A percentile compares a stretch with the other conserved stretches of the same genome.
Evolutionary conservation across 2,888 invertebrate genomes (phyloP).

Genomic region (Salticus scenicus): DNA sequence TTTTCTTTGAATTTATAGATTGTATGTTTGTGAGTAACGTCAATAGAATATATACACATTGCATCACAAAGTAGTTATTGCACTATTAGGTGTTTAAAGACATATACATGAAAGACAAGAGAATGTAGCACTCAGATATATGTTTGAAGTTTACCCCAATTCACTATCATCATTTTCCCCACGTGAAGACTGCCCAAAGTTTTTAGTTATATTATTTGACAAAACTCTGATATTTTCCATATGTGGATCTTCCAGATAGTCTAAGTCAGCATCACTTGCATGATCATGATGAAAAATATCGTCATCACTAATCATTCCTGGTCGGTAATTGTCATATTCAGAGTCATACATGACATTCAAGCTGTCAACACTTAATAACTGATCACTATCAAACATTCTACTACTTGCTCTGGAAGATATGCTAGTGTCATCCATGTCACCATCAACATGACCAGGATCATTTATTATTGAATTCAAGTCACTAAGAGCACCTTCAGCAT

Average conservation of each 20-base stretch:
- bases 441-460: constrained; percentile 76
- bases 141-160: constrained; percentile 56
- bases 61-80: constrained; percentile 44
- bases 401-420: constrained; percentile 90
- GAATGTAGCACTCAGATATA: constrained; percentile 1
- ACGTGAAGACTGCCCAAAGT: constrained; percentile 79
- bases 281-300: constrained; percentile 76
- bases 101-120: constrained; percentile 47
- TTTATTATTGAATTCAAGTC: constrained; percentile 82
- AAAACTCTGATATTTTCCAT: constrained; percentile 85
- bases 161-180: constrained; percentile 71
- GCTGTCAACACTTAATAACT: constrained; percentile 85
- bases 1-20: not conserved
- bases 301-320: constrained; percentile 77
- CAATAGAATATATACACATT: constrained; percentile 22
- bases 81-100: constrained; percentile 60
- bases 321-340: constrained; percentile 82
- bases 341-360: constrained; percentile 89
- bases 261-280: constrained; percentile 76
- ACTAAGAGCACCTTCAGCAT: constrained; percentile 90
- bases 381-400: constrained; percentile 85
- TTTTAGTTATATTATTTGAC: constrained; percentile 85
- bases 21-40: constrained; percentile 29
- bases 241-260: constrained; percentile 78
- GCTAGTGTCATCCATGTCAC: constrained; percentile 83